Base-by-base conservation (phyloP, 2,113 vertebrate species). In the Trichomycterus rosablanca region DNA sequence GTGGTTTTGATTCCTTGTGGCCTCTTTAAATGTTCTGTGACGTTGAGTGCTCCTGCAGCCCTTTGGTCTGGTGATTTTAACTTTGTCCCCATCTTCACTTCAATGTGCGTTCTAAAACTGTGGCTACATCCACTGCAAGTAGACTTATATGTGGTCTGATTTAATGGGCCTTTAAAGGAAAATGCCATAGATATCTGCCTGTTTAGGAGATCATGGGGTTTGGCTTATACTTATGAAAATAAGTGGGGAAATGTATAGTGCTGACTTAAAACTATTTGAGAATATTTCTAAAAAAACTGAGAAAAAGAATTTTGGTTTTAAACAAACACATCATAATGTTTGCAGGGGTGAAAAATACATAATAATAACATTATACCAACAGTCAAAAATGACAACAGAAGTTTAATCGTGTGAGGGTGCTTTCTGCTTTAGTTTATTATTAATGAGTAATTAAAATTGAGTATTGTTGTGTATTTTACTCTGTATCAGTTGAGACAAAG, bases 1-100 rank as follows among this genome's bases (percentile, higher is more conserved):
- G 67, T 63, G 35, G 28, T 43, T 69, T 72, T 66, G 43, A 67
- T 66, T 71, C 45, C 51, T 66, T 52, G 51, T 57, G 58, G 44
- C 54, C 28, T 64, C 35, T 63, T 18, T 61, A 63, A 66, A 64
- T 63, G 59, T 60, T 64, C 70, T 37, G 35, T 59, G 66, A 67
- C 35, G 9, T 57, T 51, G 54, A 52, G 50, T 56, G 39, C 59
- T 48, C 55, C 37, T 49, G 57, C 52, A 52, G 48, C 60, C 44
- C 15, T 7, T 45, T 34, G 20, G 56, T 60, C 26, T 65, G 56
- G n/a, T 66, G 49, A 55, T 66, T 70, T 53, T 56, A 20, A 20
- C 42, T 60, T 53, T 46, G 20, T 46, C 14, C 16, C 49, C 19
- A 20, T 42, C 26, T 51, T 50, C 7, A 9, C 37, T 57, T 63